Base-by-base conservation (phyloP, 2,113 vertebrate species). In the Peromyscus californicus region DNA sequence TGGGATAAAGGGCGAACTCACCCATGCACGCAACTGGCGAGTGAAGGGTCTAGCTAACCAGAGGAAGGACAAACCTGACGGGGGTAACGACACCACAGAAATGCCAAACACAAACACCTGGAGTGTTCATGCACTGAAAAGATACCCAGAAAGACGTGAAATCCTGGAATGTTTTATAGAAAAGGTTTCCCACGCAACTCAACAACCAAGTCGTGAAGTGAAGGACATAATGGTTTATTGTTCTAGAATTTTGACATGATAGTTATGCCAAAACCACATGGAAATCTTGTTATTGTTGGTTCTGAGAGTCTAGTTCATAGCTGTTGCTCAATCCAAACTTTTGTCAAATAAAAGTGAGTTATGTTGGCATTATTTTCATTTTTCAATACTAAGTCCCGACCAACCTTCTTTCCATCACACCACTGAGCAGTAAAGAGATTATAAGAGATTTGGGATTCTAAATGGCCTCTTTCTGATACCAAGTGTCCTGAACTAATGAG, bases 261-360 rank as follows among this genome's bases (percentile, higher is more conserved):
- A 75, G 54, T 39, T 79, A 78, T 74, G 51, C 12, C 69, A 87
- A 93, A 97, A 96, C 79, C 67, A 93, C 93, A 84, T 15, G 67
- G 48, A 57, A 87, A 87, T 88, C 45, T 69, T 4, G 31, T 85
- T 76, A 96, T 21, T 94, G 33, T 72, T 96, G 95, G 89, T 69
- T 85, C 90, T 94, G 91, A 94, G 51, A 93, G 59, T 91, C 94
- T 89, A 89, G 36, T 63, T 95, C 79, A 82, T 42, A 69, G 51
- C 33, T 93, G 48, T 21, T 48, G 31, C 76, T 61, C 42, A 76
- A 70, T 61, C 39, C 15, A 36, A 87, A 83, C 95, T 97, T 94
- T 93, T 26, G 93, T 82, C 84, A 94, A 61, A 76, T 82, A 91
- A 93, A 94, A 93, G 42, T 10, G 16, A 93, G 29, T 48, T 65